These are phyloP conservation scores for Andrena minutula DNA, from an alignment of 2,888 invertebrate genomes.

Conservation along the genomic window DNA sequence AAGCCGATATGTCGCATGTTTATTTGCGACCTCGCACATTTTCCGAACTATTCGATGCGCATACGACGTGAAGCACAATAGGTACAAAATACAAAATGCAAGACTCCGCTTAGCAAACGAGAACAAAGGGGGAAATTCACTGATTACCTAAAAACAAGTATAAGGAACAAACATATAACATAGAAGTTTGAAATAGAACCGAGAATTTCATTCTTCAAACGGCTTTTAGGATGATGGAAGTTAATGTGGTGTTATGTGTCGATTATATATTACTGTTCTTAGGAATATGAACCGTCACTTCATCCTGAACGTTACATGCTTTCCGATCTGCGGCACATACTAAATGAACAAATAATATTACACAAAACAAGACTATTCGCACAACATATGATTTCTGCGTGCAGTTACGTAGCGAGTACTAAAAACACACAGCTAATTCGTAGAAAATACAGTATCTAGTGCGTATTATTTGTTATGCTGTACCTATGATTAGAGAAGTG, in stretches of 20 bases:
- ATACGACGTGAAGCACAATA: background rate
- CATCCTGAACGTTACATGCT: conserved; percentile 55
- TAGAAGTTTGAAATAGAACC: background rate
- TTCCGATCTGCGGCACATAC: conserved; percentile 21
- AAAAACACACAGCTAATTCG: conserved; percentile 48
- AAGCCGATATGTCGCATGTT: conserved; percentile 21
- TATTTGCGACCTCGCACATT: background rate
- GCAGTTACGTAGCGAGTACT: conserved; percentile 70
- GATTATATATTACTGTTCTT: conserved; percentile 2
- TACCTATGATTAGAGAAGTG: conserved; percentile 89
- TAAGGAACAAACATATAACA: background rate
- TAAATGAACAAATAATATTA: conserved; percentile 40
- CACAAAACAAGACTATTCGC: conserved; percentile 36
- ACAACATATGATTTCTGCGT: conserved; percentile 44
- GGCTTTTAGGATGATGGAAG: background rate
- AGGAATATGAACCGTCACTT: conserved; percentile 30
- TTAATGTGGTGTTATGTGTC: background rate
- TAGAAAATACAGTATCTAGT: conserved; percentile 66
- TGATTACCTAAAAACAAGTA: conserved; percentile 2
- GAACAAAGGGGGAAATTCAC: background rate
- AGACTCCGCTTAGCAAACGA: conserved; percentile 3
- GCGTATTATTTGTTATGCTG: conserved; percentile 81
- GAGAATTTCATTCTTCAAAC: background rate
- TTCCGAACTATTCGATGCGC: background rate
- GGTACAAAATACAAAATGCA: conserved; percentile 15